Evolutionary conservation across 37 sponge, comb jelly and placozoan genomes (phyloP), one percentile per base, ranked within the genome.

Genomic region (Diacarnus erythraeanus): DNA sequence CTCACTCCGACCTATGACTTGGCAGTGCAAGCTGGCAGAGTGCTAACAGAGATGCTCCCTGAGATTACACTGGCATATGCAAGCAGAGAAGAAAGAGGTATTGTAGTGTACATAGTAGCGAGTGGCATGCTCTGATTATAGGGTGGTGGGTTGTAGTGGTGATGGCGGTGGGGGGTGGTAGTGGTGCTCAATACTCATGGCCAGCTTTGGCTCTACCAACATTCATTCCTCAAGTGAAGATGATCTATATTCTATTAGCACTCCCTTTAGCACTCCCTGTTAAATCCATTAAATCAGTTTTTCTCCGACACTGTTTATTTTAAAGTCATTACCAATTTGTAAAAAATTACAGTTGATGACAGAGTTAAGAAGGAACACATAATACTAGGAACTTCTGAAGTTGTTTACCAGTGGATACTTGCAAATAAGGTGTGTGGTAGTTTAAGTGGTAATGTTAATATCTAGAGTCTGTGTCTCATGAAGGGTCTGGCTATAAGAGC

Each of bases 1-100:
- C 78, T 97, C 42, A 88, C 98, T 30, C 95, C 98, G 3, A 97
- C 96, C 30, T 93, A 84, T 83, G 98, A 97, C 64, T 86, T 95
- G 39, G 94, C 98, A 23, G 38, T 72, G 42, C 96, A 97, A 67
- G 95, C 86, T 26, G 98, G 98, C 21, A 69, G 75, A 22, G 94
- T 93, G 18, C 63, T 93, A 57, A 39, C n/a, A n/a, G n/a, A n/a
- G n/a, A n/a, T n/a, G n/a, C n/a, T n/a, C 34, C 61, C 83, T 2
- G 80, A 87, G 25, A 74, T 97, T 27, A 69, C 68, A 26, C 56
- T 95, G 65, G 57, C 30, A 9, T 93, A 88, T 79, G 98, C 98
- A 9, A 51, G 93, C 54, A 80, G 86, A 72, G 98, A 91, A 64
- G 58, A 68, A 25, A 64, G 84, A 81, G 77, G 88, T 89, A 34